Percentiles rank a stretch among this genome's conserved stretches.
These are phyloP conservation scores for Tenthredo distinguenda DNA, from an alignment of 2,888 invertebrate species.

Conservation along the genomic window DNA sequence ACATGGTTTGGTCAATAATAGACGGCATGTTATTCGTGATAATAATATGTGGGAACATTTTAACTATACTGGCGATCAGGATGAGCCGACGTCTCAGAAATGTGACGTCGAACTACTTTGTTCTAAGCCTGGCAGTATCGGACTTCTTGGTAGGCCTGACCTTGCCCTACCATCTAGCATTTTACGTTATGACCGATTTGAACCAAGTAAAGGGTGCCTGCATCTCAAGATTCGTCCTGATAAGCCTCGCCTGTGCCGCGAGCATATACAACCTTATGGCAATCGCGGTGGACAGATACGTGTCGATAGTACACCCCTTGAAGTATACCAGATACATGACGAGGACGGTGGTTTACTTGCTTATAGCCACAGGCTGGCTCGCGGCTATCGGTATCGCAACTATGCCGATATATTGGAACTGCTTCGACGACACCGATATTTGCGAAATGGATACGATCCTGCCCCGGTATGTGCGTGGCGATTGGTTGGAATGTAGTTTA, in stretches of 20 bases:
- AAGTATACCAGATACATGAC: conserved; percentile 88
- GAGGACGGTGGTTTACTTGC: conserved; percentile 82
- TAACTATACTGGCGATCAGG: conserved; percentile 88
- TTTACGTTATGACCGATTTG: conserved; percentile 84
- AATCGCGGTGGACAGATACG: conserved; percentile 89
- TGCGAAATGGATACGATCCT: conserved; percentile 87
- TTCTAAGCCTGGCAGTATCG: conserved; percentile 88
- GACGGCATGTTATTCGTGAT: conserved; percentile 84
- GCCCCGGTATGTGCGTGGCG: conserved; percentile 70
- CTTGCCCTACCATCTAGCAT: conserved; percentile 88
- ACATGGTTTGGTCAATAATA: conserved; percentile 82
- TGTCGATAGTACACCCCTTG: conserved; percentile 89
- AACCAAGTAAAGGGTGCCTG: conserved; percentile 84
- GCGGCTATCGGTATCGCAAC: conserved; percentile 84
- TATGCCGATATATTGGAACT: conserved; percentile 89
- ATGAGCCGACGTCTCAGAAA: conserved; percentile 85
- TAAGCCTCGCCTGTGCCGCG: conserved; percentile 88
- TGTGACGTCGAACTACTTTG: conserved; percentile 88
- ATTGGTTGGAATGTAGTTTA: not conserved
- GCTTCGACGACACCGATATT: conserved; percentile 82
- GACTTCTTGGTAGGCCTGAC: conserved; percentile 89
- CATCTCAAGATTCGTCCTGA: conserved; percentile 83
- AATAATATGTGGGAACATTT: conserved; percentile 87
- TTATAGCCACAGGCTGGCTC: conserved; percentile 85
- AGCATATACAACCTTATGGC: conserved; percentile 89